These are phyloP conservation scores for Pollachius pollachius DNA, from an alignment of 2,113 vertebrate genomes.

Conservation along the genomic window DNA sequence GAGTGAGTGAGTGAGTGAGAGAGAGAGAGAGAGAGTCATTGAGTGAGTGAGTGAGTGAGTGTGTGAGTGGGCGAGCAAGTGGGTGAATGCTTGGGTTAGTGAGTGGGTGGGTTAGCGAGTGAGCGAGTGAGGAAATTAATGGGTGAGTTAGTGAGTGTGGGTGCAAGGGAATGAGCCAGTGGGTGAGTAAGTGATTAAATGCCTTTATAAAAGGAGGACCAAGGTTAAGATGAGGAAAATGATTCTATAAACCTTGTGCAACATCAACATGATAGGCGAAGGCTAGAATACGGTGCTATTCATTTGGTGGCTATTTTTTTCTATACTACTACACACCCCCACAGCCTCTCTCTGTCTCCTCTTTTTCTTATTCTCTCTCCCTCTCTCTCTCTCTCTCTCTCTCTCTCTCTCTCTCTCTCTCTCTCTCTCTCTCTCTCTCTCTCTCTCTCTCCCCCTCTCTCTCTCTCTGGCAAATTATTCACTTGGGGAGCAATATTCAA, in stretches of 20 bases:
- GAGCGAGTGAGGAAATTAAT: too few relatives aligned
- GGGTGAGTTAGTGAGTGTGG: constrained; percentile 1
- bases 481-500: constrained; percentile 45
- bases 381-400: neutral
- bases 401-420: constrained; percentile 50
- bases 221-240: neutral
- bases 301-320: too few relatives aligned
- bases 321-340: too few relatives aligned
- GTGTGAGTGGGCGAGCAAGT: neutral
- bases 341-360: too few relatives aligned
- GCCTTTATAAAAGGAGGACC: neutral
- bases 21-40: neutral
- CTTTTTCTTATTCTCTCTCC: neutral
- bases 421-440: constrained; percentile 23
- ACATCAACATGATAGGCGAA: neutral
- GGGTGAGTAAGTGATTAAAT: neutral
- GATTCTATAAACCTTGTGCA: neutral
- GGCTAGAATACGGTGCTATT: too few relatives aligned
- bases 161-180: neutral
- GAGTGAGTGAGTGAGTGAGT: neutral
- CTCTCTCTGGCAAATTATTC: constrained; percentile 57
- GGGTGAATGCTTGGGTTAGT: neutral
- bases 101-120: neutral
- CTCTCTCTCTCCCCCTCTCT: constrained; percentile 16
- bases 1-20: too few relatives aligned